Conservation (phyloP, 2,797 vertebrate species). For the Rhinogobio ventralis region DNA sequence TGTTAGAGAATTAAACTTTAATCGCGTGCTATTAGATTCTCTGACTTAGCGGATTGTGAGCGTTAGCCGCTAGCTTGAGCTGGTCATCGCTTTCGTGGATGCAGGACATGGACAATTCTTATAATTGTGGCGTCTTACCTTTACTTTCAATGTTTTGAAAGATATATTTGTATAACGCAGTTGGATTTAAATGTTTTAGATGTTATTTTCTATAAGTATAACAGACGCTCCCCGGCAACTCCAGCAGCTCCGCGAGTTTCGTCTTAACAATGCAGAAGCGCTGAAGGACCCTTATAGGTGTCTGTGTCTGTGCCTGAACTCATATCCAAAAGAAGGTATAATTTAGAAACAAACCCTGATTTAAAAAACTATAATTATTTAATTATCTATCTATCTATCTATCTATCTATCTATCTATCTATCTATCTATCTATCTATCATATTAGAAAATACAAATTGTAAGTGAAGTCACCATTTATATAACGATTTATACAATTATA, state of each 20-base stretch:
- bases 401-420: slow-evolving; percentile 14
- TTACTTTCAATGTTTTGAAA: slow-evolving; percentile 57
- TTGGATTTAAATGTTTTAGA: slow-evolving; percentile 18
- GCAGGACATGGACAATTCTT: not conserved
- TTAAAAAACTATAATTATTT: too few species aligned
- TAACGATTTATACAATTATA: too few species aligned
- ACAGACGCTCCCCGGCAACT: slow-evolving; percentile 65
- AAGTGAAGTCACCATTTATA: too few species aligned
- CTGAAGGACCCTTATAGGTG: slow-evolving; percentile 69
- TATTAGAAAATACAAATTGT: not conserved
- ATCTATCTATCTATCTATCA: not conserved
- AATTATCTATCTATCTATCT: not conserved
- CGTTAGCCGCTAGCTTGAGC: slow-evolving; percentile 48
- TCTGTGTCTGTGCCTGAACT: slow-evolving; percentile 62
- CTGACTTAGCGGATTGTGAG: slow-evolving; percentile 14
- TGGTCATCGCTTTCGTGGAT: slow-evolving; percentile 12
- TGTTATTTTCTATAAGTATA: not conserved
- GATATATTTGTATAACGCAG: slow-evolving; percentile 27
- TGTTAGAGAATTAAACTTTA: not conserved
- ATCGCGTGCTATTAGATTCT: not conserved
- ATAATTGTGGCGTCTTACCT: slow-evolving; percentile 49
- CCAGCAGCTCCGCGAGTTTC: slow-evolving; percentile 51
- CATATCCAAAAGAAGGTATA: not conserved
- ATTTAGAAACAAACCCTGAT: not conserved
- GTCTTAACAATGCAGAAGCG: slow-evolving; percentile 62